Evolutionary conservation across 2,797 vertebrate genomes (phyloP), one percentile per base, ranked within the genome.

Genomic region (Semaprochilodus insignis): DNA sequence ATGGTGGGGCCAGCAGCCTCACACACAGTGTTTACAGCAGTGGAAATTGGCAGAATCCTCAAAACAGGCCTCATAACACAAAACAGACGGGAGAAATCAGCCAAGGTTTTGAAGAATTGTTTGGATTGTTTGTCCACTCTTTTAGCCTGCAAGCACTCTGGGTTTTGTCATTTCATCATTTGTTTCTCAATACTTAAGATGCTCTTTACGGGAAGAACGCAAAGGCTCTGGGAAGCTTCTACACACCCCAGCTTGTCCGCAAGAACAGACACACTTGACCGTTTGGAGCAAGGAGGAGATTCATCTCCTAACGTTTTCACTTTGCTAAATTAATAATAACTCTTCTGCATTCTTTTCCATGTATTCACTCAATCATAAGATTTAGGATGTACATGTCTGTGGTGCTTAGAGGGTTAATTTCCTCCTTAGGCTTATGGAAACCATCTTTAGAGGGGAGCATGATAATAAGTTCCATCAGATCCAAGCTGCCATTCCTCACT

Each of bases 21-120:
- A 78, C 76, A 77, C 83, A 88, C 73, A 79, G 66, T 74, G 71
- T 86, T 85, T 85, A 79, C 83, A 84, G 85, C 77, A 82, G 59
- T 54, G 40, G 76, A 74, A 70, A 82, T 40, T 85, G 44, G 31
- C n/a, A 40, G 40, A 59, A 82, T 69, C 60, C 69, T 51, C 44
- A 31, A 78, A 86, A 77, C 83, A 81, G 66, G 54, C 10, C 10
- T 77, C 21, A 55, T 81, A 73, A 85, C 72, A 51, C 71, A 81
- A 82, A 85, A 77, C 82, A 84, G 81, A 82, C 78, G 21, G 66
- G 54, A 36, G 74, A 82, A 77, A 67, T 48, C 36, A 31, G 71
- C 23, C 72, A 77, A 40, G 77, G 60, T 34, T 67, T 74, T 67
- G 70, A 40, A 66, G 19, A 51, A 15, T 21, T 23, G 25, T 44